These are phyloP conservation scores for Rhynchotus rufescens DNA, from an alignment of 2,797 vertebrate genomes.

Conservation along the genomic window DNA sequence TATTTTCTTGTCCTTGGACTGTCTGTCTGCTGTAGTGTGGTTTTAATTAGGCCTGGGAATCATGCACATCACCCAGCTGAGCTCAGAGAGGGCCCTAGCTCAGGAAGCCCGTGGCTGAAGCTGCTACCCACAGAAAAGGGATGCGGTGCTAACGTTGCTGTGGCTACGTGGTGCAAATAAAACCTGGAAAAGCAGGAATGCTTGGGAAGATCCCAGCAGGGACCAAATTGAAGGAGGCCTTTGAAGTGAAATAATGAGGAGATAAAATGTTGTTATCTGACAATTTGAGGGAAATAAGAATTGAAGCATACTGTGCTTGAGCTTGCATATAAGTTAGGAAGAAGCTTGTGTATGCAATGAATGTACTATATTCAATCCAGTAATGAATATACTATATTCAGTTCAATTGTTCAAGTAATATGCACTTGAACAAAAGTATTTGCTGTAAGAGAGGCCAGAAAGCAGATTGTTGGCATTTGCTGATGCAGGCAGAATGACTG, in stretches of 20 bases:
- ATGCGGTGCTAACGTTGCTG: rapidly evolving
- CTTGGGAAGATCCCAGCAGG: rapidly evolving
- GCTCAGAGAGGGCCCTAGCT: not conserved
- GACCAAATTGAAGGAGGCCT: not conserved
- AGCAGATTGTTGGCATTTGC: not conserved
- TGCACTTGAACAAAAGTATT: not conserved
- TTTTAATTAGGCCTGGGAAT: not conserved
- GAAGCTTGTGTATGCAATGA: not conserved
- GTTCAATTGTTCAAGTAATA: not conserved
- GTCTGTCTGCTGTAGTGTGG: not conserved
- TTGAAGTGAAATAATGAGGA: not conserved
- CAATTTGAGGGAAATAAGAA: not conserved
- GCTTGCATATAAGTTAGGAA: not conserved
- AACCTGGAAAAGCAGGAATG: not conserved
- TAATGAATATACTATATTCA: not conserved
- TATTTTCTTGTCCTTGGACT: not conserved
- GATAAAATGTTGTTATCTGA: not conserved
- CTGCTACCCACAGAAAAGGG: not conserved
- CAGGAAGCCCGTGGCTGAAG: not conserved
- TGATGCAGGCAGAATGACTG: not conserved
- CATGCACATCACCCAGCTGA: not conserved
- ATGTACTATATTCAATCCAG: not conserved
- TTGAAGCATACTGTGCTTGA: not conserved
- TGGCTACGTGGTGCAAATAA: not conserved
- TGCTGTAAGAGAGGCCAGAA: not conserved